Evolutionary conservation across 2,888 invertebrate species (phyloP).

Genomic region (Eupelmus urozonus): DNA sequence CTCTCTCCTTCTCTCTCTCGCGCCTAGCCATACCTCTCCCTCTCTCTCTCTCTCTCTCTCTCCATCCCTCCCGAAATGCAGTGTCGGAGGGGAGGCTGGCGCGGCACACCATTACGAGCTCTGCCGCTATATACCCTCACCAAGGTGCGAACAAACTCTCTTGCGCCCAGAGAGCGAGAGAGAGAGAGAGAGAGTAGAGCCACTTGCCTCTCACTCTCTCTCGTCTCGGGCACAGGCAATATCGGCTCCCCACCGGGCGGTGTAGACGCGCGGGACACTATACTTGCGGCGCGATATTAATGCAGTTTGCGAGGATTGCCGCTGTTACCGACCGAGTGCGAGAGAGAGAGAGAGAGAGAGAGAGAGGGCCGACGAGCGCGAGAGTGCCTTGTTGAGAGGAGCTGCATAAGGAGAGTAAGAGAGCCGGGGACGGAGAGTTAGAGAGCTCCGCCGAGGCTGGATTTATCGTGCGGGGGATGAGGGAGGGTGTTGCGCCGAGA

Average conservation of each 20-base stretch:
- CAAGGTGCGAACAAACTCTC: conserved; percentile 31
- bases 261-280: conserved; percentile 40
- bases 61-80: neutral
- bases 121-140: neutral
- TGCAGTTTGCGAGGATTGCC: conserved; percentile 24
- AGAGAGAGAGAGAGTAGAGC: neutral
- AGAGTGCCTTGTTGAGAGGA: no score
- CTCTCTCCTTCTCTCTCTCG: conserved; percentile 21
- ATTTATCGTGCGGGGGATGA: no score
- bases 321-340: conserved; percentile 11
- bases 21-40: neutral
- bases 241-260: no score
- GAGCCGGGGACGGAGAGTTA: no score
- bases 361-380: no score
- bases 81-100: neutral
- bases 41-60: neutral
- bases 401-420: no score
- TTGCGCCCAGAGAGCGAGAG: neutral
- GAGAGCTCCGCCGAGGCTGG: no score
- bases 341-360: no score
- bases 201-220: no score
- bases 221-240: no score
- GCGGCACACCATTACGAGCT: neutral
- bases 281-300: no score
- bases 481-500: no score